Conservation (phyloP, 2,113 vertebrate species). For the Hippocampus mohnikei region DNA sequence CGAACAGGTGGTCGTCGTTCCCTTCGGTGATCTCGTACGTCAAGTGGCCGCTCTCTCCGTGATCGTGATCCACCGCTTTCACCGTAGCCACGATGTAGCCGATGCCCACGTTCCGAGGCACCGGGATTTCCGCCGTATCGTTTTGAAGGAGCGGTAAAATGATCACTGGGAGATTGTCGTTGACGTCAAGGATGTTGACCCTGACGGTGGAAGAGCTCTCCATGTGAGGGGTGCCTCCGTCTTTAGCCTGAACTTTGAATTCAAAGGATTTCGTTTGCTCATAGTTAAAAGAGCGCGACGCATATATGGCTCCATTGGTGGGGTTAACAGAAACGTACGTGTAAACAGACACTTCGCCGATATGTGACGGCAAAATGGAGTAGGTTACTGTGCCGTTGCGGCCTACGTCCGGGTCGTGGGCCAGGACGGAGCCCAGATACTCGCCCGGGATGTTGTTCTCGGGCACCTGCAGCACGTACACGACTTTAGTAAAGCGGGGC, state of each 20-base stretch:
- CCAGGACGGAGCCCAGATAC: conserved; percentile 91
- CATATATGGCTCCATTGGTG: conserved; percentile 96
- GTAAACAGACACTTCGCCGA: conserved; percentile 86
- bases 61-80: conserved; percentile 91
- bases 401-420: conserved; percentile 92
- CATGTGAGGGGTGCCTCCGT: conserved; percentile 90
- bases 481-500: conserved; percentile 88
- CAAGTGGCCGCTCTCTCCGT: conserved; percentile 95
- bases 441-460: conserved; percentile 99
- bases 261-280: conserved; percentile 98
- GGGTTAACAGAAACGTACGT: conserved; percentile 97
- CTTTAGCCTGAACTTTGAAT: conserved; percentile 96
- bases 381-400: conserved; percentile 95
- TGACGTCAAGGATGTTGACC: conserved; percentile 90
- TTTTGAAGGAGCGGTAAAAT: conserved; percentile 90
- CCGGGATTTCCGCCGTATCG: conserved; percentile 93
- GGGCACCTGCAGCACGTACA: conserved; percentile 93
- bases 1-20: conserved; percentile 95
- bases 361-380: conserved; percentile 89
- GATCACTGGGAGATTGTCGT: conserved; percentile 94
- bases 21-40: conserved; percentile 96
- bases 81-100: conserved; percentile 93
- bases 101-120: conserved; percentile 91
- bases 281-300: conserved; percentile 95
- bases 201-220: conserved; percentile 92